A percentile compares a stretch with the other conserved stretches of the same genome.
Evolutionary conservation across 2,113 vertebrate genomes (phyloP).

Genomic region (Plectropomus leopardus): DNA sequence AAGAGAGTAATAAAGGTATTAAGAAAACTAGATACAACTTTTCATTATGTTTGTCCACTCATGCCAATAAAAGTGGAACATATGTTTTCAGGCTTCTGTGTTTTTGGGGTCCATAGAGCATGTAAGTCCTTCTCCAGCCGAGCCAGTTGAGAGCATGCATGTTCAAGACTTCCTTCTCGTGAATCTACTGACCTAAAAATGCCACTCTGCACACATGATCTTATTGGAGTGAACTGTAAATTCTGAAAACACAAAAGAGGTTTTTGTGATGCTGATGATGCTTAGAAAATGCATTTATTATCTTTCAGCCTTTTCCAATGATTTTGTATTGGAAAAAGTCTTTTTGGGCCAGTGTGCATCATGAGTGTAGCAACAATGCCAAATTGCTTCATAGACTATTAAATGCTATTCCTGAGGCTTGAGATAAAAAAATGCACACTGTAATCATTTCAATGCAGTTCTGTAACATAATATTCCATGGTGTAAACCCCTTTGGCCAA

Average conservation of each 20-base stretch:
- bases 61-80: neutral
- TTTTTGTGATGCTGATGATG: neutral
- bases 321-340: neutral
- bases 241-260: neutral
- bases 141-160: neutral
- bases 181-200: neutral
- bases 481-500: neutral
- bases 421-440: conserved; percentile 5
- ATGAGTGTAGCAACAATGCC: neutral
- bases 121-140: neutral
- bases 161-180: neutral
- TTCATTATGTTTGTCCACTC: neutral
- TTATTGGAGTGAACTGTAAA: neutral
- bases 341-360: neutral
- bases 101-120: neutral
- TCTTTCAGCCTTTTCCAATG: neutral
- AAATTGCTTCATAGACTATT: neutral
- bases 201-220: neutral
- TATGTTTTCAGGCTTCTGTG: neutral
- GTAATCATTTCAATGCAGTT: neutral
- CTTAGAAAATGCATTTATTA: neutral
- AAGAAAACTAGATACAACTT: neutral
- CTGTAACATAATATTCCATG: conserved; percentile 26
- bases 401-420: neutral
- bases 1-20: neutral